Conservation (phyloP, 1,140 invertebrate genomes). For the Tetramorium alpestre region DNA sequence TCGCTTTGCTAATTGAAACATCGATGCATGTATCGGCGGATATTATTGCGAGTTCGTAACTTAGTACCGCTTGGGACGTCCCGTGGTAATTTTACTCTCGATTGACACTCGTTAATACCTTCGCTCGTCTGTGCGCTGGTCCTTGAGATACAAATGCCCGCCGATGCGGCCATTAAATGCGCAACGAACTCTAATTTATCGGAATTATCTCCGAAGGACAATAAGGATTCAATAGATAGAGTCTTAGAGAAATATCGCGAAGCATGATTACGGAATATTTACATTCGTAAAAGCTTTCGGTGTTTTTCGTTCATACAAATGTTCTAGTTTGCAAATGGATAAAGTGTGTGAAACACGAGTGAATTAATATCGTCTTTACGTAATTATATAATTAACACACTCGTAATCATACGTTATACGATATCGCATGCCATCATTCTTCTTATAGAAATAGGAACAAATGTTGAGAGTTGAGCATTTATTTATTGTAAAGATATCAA, state of each 20-base stretch:
- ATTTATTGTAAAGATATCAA: background rate
- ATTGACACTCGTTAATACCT: conserved; percentile 5
- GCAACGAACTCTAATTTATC: background rate
- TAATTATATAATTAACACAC: background rate
- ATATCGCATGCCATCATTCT: background rate
- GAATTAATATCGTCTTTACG: background rate
- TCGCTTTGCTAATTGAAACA: conserved; percentile 43
- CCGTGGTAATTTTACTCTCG: background rate
- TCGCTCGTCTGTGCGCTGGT: background rate
- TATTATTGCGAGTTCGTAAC: conserved; percentile 13
- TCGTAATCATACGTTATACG: background rate
- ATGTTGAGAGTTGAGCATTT: background rate
- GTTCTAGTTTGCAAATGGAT: background rate
- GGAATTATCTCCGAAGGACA: background rate
- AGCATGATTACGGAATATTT: background rate
- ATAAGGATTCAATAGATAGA: background rate
- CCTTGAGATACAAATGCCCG: background rate
- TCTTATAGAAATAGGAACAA: background rate
- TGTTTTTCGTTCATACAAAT: background rate
- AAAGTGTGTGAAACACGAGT: background rate
- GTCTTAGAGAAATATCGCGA: background rate
- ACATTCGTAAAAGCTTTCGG: background rate
- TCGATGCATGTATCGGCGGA: conserved; percentile 10
- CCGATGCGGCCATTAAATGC: background rate
- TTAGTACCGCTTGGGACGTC: background rate